Evolutionary conservation across 1,140 invertebrate species (phyloP).

Genomic region (Radopholus similis): DNA sequence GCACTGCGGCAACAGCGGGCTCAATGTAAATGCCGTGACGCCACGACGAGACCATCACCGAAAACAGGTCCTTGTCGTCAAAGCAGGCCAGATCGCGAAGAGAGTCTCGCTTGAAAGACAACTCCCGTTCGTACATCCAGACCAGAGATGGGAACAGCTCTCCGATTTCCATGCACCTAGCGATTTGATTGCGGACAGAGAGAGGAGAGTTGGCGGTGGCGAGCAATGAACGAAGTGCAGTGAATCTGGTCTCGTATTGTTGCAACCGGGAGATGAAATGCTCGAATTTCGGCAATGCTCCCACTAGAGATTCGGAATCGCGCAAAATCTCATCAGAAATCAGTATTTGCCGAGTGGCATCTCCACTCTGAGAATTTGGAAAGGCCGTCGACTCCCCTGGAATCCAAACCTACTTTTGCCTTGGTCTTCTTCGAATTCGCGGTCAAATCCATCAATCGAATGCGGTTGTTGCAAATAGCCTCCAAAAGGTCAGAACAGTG

Average conservation of each 20-base stretch:
- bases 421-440: neutral
- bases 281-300: neutral
- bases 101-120: conserved; percentile 23
- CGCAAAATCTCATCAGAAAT: conserved; percentile 5
- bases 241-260: neutral
- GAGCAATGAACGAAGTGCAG: neutral
- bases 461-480: neutral
- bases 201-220: too few relatives aligned
- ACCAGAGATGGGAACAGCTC: conserved; percentile 1
- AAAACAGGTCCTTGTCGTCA: conserved; percentile 20
- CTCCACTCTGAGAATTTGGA: neutral
- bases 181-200: neutral
- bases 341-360: neutral
- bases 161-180: neutral
- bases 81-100: conserved; percentile 29
- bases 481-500: conserved; percentile 1
- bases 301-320: neutral
- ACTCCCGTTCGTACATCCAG: conserved; percentile 34
- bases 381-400: neutral
- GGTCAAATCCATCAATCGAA: conserved; percentile 1
- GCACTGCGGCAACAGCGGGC: conserved; percentile 5
- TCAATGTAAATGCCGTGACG: conserved; percentile 35
- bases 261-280: neutral
- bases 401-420: neutral
- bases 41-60: conserved; percentile 20